Base-by-base conservation (phyloP, 2,797 vertebrate genomes). In the Coendou prehensilis region DNA sequence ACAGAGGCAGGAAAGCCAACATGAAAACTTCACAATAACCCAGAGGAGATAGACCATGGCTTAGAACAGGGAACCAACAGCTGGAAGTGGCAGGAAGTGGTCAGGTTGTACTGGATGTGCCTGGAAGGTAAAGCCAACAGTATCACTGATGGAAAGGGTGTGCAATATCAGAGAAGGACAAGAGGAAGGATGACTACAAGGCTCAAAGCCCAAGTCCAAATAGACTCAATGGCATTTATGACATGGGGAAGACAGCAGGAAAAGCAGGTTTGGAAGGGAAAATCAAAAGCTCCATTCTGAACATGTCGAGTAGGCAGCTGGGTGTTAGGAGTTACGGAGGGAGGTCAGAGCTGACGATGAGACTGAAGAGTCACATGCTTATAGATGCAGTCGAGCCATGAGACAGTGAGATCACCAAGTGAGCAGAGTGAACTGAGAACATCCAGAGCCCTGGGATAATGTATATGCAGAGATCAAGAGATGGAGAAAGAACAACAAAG, bases 271-370 rank as follows among this genome's bases (percentile, higher is more conserved):
- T 10, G 22, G 75, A n/a, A 50, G 33, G 45, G 52, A 50, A 15
- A 8, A 56, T 13, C 26, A 50, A 63, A 52, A 93, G n/a, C 71
- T 81, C 0, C 4, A 37, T 15, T 45, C 13, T 22, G 63, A 45
- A 26, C 8, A 33, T 10, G 69, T 15, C 4, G 8, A 75, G 61
- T 2, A 9, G 78, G 78, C 0, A 28, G 57, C 5, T 14, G 6
- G 1, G 0, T 23, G 1, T 8, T 78, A n/a, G 9, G n/a, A n/a
- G 52, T 52, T 37, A 52, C 0, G 13, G 15, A 56, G n/a, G 50
- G 20, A 71, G 10, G 1, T 64, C 47, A 33, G 59, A 54, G 82
- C 17, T 20, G 10, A 81, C 52, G 76, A 23, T 54, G 45, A 75
- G 63, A 47, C 0, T 28, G n/a, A 26, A 69, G 41, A 82, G 45